Conservation (phyloP, 1,140 invertebrate species). For the Oryzaephilus surinamensis region DNA sequence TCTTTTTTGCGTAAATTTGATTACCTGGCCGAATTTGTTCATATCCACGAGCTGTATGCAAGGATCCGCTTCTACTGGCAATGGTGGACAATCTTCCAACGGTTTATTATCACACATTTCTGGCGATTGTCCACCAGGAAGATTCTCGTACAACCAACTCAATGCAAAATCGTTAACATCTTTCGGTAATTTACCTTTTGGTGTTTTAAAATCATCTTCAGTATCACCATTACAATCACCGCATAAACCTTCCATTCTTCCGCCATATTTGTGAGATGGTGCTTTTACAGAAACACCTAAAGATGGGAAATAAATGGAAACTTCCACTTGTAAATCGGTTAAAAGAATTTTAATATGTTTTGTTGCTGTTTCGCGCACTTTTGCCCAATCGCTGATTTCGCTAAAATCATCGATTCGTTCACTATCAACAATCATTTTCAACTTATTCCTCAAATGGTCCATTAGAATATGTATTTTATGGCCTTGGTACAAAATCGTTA, state of each 20-base stretch:
- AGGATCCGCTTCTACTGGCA: conserved; percentile 46
- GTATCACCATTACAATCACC: conserved; percentile 62
- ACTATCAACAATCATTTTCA: conserved; percentile 34
- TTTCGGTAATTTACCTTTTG: conserved; percentile 37
- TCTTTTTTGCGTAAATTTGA: too few species aligned
- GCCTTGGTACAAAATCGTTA: conserved; percentile 53
- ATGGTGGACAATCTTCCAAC: conserved; percentile 40
- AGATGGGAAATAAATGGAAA: conserved; percentile 33
- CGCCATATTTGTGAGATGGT: conserved; percentile 61
- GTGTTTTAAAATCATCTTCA: conserved; percentile 50
- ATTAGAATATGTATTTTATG: conserved; percentile 38
- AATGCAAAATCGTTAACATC: conserved; percentile 45
- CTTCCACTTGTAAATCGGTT: conserved; percentile 36
- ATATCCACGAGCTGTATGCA: conserved; percentile 53
- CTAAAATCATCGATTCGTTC: conserved; percentile 30
- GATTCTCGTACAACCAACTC: conserved; percentile 47
- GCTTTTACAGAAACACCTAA: conserved; percentile 41
- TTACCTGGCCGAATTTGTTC: conserved; percentile 52
- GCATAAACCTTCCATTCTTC: conserved; percentile 65
- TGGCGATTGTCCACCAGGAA: conserved; percentile 19
- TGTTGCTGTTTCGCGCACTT: conserved; percentile 28
- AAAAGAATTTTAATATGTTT: conserved; percentile 39
- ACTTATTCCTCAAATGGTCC: conserved; percentile 20
- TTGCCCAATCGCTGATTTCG: conserved; percentile 34
- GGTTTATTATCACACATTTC: conserved; percentile 26